Percentiles rank a stretch among this genome's conserved stretches.
phyloP scores from a whole-genome alignment of 2,888 invertebrate species.

The Epirrita christyi region DNA sequence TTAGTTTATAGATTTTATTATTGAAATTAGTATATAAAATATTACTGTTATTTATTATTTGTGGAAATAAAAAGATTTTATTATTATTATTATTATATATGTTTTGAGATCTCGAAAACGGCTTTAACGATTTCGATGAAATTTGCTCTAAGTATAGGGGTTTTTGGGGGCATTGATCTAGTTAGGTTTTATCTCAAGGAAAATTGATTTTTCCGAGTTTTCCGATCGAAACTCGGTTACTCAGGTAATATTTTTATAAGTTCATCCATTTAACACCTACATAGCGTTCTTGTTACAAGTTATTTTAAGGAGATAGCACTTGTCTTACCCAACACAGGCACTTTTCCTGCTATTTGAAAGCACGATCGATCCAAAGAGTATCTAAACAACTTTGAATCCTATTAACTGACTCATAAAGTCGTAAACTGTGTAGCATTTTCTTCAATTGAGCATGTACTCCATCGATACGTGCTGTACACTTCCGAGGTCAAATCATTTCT shows the following conservation, averaged over 20 bases:
- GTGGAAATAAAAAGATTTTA: too few relatives aligned
- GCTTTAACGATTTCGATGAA: too few relatives aligned
- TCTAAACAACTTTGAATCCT: constrained; percentile 7
- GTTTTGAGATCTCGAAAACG: too few relatives aligned
- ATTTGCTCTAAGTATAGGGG: too few relatives aligned
- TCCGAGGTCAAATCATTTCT: constrained; percentile 28
- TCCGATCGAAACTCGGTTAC: background rate
- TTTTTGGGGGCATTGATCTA: too few relatives aligned
- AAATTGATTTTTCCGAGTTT: too few relatives aligned
- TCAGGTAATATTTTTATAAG: too few relatives aligned
- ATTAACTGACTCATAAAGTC: background rate
- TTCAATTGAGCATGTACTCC: constrained; percentile 12
- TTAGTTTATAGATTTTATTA: too few relatives aligned
- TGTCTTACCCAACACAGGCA: constrained; percentile 11
- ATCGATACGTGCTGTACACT: constrained; percentile 25
- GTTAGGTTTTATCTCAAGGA: too few relatives aligned
- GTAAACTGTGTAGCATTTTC: background rate
- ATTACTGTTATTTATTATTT: too few relatives aligned
- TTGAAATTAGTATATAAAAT: too few relatives aligned
- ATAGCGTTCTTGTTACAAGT: constrained; percentile 13
- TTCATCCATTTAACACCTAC: constrained; percentile 15
- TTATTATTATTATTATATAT: too few relatives aligned
- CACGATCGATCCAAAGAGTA: constrained; percentile 14
- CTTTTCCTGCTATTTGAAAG: constrained; percentile 23
- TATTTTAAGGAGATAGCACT: constrained; percentile 13